These are phyloP conservation scores for Achatina immaculata DNA, from an alignment of 1,140 invertebrate genomes.

Conservation along the genomic window DNA sequence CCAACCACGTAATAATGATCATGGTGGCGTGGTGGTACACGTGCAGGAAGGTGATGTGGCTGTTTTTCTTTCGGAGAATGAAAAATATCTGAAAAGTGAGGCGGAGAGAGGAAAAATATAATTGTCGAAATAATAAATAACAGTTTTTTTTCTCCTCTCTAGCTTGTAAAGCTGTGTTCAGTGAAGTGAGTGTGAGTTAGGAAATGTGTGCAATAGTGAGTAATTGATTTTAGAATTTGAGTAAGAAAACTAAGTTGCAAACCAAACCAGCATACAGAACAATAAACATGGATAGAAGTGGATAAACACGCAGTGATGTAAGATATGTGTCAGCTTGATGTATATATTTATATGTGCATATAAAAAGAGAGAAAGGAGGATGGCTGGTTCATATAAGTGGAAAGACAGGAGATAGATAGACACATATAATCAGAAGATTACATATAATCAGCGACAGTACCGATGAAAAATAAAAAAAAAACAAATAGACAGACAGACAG, in stretches of 20 bases:
- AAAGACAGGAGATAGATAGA: neutral
- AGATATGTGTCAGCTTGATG: neutral
- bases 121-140: constrained; percentile 41
- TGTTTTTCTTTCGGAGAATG: constrained; percentile 85
- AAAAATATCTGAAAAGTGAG: constrained; percentile 78
- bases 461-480: too few relatives aligned
- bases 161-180: neutral
- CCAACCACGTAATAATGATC: constrained; percentile 87
- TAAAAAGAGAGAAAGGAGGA: neutral
- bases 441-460: neutral
- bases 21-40: constrained; percentile 84
- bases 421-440: neutral
- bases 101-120: too few relatives aligned
- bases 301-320: neutral
- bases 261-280: neutral
- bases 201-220: too few relatives aligned
- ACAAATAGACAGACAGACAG: neutral
- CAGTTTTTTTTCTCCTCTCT: neutral
- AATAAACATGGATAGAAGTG: neutral
- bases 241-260: neutral
- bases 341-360: too few relatives aligned
- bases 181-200: neutral
- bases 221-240: neutral
- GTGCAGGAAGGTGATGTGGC: constrained; percentile 86
- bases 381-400: neutral